Base-by-base conservation (phyloP, 2,797 vertebrate genomes). In the Lepidocolaptes lacrymiger region DNA sequence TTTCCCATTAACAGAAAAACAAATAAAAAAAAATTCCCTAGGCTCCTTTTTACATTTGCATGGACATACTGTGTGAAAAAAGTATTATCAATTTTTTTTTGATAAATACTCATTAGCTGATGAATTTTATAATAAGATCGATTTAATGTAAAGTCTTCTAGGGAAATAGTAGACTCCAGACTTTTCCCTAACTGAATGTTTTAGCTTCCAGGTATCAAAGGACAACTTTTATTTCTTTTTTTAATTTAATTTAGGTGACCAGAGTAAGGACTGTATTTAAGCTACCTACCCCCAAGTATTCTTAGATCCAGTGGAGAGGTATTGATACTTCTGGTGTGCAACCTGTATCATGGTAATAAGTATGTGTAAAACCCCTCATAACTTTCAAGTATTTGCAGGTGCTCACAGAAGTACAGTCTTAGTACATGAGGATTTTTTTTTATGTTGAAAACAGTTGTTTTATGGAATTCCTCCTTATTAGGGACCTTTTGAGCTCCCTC, bases 401-500 rank as follows among this genome's bases (percentile, higher is more conserved):
- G 10, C 22, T 82, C 55, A 43, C 7, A 87, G 34, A 64, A 88
- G 3, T 26, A 34, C 6, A 51, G 8, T 19, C 14, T 54, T 54
- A 39, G 26, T 22, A 49, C 5, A 12, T 7, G 6, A 80, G 22
- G 16, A 44, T 1, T 8, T 30, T 8, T 30, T 58, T 21, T 63
- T 20, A 39, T 39, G 14, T 46, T 89, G 27, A 54, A 85, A 74
- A 7, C 20, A 26, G 1, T 55, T 52, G 6, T 34, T 77, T 21
- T 52, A 21, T 34, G 3, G 24, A 61, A n/a, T 73, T 75, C 3
- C 2, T 86, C 23, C 37, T 72, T 27, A 66, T 23, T 27, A 69
- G 9, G 20, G 5, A 41, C 5, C 72, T 67, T 51, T 55, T 11
- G 14, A 48, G 1, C 3, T 9, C 1, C 3, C 1, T 80, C 3